Evolutionary conservation across 1,140 invertebrate species (phyloP).

Genomic region (Oedothorax gibbosus): DNA sequence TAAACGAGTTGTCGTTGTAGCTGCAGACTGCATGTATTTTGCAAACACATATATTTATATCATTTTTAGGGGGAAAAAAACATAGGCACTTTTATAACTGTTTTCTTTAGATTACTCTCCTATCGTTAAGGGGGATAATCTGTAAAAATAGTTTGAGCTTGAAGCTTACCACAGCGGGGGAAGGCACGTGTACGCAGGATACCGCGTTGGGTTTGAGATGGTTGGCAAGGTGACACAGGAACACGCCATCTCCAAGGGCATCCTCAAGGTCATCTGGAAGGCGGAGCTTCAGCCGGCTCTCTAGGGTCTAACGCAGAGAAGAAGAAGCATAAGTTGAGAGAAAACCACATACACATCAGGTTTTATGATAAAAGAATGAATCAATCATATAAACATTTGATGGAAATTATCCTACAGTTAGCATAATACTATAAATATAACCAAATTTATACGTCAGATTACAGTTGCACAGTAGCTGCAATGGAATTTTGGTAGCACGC

Average conservation of each 20-base stretch:
- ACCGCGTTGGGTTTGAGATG: slow-evolving; percentile 89
- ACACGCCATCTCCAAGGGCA: slow-evolving; percentile 89
- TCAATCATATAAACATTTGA: neutral
- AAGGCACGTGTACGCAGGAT: slow-evolving; percentile 93
- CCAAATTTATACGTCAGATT: too few relatives aligned
- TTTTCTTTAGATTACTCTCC: too few relatives aligned
- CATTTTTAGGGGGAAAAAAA: neutral
- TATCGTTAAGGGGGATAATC: too few relatives aligned
- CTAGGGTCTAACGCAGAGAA: slow-evolving; percentile 80
- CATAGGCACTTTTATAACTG: too few relatives aligned
- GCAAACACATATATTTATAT: too few relatives aligned
- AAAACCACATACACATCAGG: neutral
- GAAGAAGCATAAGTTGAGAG: slow-evolving; percentile 32
- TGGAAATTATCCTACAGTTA: too few relatives aligned
- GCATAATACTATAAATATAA: too few relatives aligned
- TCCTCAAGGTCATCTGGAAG: slow-evolving; percentile 85
- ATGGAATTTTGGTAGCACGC: too few relatives aligned
- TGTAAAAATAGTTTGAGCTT: neutral
- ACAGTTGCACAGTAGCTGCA: too few relatives aligned
- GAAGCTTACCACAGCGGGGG: slow-evolving; percentile 85
- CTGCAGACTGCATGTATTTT: too few relatives aligned
- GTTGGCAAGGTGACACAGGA: slow-evolving; percentile 93
- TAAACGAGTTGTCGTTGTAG: too few relatives aligned
- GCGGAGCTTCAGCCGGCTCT: slow-evolving; percentile 87
- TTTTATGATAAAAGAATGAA: neutral